Percentiles rank a stretch among this genome's conserved stretches.
Evolutionary conservation across 2,113 vertebrate species (phyloP).

Genomic region (Mixornis gularis): DNA sequence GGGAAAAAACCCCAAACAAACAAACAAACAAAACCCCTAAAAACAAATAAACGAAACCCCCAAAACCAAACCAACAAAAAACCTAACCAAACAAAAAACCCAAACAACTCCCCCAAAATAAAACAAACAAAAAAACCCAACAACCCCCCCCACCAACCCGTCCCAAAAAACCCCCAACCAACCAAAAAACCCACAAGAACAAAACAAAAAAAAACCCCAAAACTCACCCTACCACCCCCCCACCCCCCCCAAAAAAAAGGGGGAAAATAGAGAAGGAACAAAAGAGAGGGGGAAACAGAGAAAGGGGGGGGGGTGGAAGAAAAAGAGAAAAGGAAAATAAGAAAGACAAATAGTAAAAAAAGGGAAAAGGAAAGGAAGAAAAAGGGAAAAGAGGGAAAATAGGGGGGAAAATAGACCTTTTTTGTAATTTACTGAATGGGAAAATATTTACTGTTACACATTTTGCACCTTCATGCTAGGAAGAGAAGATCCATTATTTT

Average conservation of each 20-base stretch:
- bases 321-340: fast-evolving
- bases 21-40: too few relatives aligned
- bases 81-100: too few relatives aligned
- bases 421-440: not conserved
- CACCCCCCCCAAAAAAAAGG: too few relatives aligned
- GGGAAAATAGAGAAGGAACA: fast-evolving
- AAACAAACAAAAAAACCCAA: too few relatives aligned
- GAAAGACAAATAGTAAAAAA: fast-evolving
- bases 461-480: not conserved
- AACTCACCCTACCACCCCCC: too few relatives aligned
- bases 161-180: too few relatives aligned
- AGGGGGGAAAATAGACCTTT: not conserved
- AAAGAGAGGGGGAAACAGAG: fast-evolving
- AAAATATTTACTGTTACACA: not conserved
- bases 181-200: too few relatives aligned
- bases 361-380: fast-evolving
- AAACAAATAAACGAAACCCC: too few relatives aligned
- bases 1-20: too few relatives aligned
- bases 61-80: too few relatives aligned
- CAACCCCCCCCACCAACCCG: not conserved
- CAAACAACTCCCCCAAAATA: too few relatives aligned
- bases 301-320: fast-evolving
- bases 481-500: not conserved
- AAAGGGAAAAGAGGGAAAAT: fast-evolving
- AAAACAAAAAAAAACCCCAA: too few relatives aligned